Conservation (phyloP, 1,140 invertebrate genomes). For the Drosophila miranda region DNA sequence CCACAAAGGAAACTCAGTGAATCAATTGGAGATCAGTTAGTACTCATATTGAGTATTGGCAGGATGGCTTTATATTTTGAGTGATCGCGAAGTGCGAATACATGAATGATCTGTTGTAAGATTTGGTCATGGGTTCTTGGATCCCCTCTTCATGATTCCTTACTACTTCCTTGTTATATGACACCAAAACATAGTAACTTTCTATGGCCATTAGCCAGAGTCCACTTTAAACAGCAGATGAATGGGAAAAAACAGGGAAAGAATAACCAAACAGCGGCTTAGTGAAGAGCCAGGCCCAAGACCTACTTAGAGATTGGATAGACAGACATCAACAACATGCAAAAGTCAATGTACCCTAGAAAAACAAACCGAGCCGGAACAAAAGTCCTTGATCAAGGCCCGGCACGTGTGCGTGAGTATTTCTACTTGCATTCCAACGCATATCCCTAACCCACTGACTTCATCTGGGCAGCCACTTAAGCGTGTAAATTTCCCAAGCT, state of each 20-base stretch:
- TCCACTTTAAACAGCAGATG: conserved; percentile 35
- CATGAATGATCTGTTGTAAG: too few relatives aligned
- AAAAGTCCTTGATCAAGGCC: conserved; percentile 45
- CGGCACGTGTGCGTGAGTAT: conserved; percentile 61
- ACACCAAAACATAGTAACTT: conserved; percentile 4
- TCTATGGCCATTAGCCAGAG: conserved; percentile 8
- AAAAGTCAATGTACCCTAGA: conserved; percentile 71
- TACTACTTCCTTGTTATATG: too few relatives aligned
- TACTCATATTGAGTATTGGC: not conserved
- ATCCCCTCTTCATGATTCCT: too few relatives aligned
- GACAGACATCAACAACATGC: conserved; percentile 41
- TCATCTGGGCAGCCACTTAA: conserved; percentile 52
- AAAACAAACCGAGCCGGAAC: conserved; percentile 47
- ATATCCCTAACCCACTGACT: not conserved
- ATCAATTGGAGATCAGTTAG: conserved; percentile 40
- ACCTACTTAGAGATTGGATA: conserved; percentile 56
- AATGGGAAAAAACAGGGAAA: conserved; percentile 52
- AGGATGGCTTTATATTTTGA: not conserved
- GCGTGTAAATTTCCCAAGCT: conserved; percentile 66
- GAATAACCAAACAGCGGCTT: conserved; percentile 71
- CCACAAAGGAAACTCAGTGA: conserved; percentile 10
- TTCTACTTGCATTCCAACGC: conserved; percentile 22
- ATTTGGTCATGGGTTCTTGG: too few relatives aligned
- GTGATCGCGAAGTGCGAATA: too few relatives aligned
- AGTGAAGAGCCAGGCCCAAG: conserved; percentile 56